Conservation (phyloP, 2,888 invertebrate genomes). For the Trypoxylon attenuatum region DNA sequence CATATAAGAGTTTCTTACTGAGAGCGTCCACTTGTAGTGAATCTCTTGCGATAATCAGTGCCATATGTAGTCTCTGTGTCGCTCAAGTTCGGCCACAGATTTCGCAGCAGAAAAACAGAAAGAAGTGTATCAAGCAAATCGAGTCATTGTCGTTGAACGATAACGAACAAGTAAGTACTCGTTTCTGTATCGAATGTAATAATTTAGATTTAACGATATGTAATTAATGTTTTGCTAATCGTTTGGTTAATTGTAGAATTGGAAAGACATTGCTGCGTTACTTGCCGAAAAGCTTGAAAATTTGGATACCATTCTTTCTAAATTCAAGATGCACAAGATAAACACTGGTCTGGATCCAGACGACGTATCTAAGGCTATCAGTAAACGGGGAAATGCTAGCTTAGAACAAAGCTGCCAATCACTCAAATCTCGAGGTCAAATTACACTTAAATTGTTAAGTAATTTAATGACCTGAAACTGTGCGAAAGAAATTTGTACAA, state of each 20-base stretch:
- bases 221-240: not conserved
- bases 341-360: constrained; percentile 58
- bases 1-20: constrained; percentile 66
- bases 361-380: constrained; percentile 53
- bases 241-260: constrained; percentile 58
- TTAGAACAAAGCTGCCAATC: constrained; percentile 66
- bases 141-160: constrained; percentile 53
- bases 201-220: not conserved
- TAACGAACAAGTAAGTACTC: constrained; percentile 57
- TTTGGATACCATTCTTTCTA: constrained; percentile 60
- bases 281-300: constrained; percentile 61
- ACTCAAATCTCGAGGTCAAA: constrained; percentile 63
- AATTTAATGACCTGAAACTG: constrained; percentile 69
- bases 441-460: constrained; percentile 66
- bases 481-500: constrained; percentile 58
- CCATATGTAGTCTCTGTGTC: constrained; percentile 64
- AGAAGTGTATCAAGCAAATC: constrained; percentile 63
- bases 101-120: constrained; percentile 66
- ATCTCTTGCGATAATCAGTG: constrained; percentile 66
- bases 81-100: constrained; percentile 57
- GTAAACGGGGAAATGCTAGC: constrained; percentile 64
- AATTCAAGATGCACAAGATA: constrained; percentile 64
- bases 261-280: constrained; percentile 63
- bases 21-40: constrained; percentile 72
- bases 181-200: not conserved